Evolutionary conservation across 2,113 vertebrate genomes (phyloP).

Genomic region (Hydropotes inermis): DNA sequence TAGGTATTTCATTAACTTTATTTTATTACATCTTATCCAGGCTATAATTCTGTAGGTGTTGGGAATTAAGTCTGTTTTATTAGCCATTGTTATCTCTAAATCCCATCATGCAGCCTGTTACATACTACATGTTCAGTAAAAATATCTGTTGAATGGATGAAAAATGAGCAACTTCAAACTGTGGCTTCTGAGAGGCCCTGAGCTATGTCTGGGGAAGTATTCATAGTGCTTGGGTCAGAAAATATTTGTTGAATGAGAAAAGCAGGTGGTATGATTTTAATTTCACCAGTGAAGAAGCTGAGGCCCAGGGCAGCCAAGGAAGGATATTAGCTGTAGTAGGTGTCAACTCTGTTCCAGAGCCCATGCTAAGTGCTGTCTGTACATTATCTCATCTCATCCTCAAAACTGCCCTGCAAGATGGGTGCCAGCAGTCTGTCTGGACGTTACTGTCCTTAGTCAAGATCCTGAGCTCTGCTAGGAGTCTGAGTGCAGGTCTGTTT

Average conservation of each 20-base stretch:
- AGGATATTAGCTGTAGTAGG: neutral
- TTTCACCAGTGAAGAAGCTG: neutral
- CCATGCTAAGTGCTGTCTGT: neutral
- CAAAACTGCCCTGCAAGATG: neutral
- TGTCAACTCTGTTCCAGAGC: neutral
- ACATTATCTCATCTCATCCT: neutral
- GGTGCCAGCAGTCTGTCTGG: neutral
- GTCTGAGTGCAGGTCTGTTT: neutral
- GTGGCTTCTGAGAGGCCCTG: neutral
- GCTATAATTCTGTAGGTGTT: neutral
- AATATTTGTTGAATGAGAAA: slow-evolving; percentile 9
- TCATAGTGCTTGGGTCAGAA: neutral
- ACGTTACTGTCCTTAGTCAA: neutral
- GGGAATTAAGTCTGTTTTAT: neutral
- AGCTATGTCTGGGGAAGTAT: neutral
- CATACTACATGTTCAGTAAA: neutral
- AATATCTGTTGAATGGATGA: neutral
- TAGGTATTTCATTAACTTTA: neutral
- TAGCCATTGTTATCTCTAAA: neutral
- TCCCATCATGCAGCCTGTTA: neutral
- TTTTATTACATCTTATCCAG: neutral
- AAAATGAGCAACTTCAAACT: neutral
- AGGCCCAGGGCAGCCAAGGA: neutral
- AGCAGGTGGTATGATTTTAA: neutral
- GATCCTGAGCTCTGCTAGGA: neutral